These are phyloP conservation scores for Spodoptera picta DNA, from an alignment of 2,888 invertebrate genomes.

Conservation along the genomic window DNA sequence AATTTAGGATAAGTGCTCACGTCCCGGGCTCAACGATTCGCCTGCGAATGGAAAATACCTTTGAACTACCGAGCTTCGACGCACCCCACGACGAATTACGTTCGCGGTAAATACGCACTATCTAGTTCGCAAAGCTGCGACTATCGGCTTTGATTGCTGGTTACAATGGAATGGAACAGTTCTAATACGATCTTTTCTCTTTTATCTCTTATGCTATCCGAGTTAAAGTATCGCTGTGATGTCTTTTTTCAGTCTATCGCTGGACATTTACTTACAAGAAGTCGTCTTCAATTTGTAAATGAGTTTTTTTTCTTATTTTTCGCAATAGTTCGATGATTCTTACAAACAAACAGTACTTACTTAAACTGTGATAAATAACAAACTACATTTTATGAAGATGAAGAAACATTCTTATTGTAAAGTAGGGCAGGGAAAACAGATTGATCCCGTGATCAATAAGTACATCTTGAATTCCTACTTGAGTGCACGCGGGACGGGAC, in stretches of 20 bases:
- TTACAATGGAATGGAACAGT: slow-evolving; percentile 18
- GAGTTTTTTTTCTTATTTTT: background rate
- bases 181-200: slow-evolving; percentile 4
- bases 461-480: slow-evolving; percentile 75
- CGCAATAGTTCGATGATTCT: too few species aligned
- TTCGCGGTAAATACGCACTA: slow-evolving; percentile 61
- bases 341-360: too few species aligned
- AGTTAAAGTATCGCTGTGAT: background rate
- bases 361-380: too few species aligned
- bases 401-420: slow-evolving; percentile 37
- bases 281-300: slow-evolving; percentile 1
- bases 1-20: slow-evolving; percentile 84
- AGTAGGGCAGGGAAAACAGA: slow-evolving; percentile 59
- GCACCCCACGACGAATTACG: slow-evolving; percentile 67
- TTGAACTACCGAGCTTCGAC: slow-evolving; percentile 69
- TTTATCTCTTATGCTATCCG: slow-evolving; percentile 2
- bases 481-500: slow-evolving; percentile 74
- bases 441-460: slow-evolving; percentile 78
- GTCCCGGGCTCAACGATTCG: slow-evolving; percentile 73
- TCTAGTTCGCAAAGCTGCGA: slow-evolving; percentile 50
- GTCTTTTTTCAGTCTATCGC: background rate
- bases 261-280: background rate
- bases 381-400: background rate
- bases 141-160: slow-evolving; percentile 25
- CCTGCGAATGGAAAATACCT: slow-evolving; percentile 70